A percentile compares a stretch with the other conserved stretches of the same genome.
These are phyloP conservation scores for Apus apus DNA, from an alignment of 2,113 vertebrate genomes.

Conservation along the genomic window DNA sequence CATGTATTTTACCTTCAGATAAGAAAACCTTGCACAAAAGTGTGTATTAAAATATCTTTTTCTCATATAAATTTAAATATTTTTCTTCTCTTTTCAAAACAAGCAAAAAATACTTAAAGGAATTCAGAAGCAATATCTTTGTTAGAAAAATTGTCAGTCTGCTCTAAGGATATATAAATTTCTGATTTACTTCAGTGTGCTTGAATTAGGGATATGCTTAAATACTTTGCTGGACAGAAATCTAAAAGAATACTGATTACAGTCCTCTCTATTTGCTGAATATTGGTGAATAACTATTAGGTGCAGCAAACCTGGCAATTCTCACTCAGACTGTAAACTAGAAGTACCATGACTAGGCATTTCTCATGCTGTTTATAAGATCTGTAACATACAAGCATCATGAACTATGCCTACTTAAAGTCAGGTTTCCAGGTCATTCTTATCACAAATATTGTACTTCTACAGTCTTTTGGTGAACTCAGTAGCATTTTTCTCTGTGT, in stretches of 20 bases:
- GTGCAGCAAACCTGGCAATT: not conserved
- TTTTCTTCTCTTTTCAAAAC: not conserved
- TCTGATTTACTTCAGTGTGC: not conserved
- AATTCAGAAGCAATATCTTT: not conserved
- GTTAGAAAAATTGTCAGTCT: not conserved
- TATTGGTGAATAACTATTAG: not conserved
- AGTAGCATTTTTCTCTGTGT: not conserved
- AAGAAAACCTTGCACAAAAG: not conserved
- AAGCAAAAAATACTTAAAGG: not conserved
- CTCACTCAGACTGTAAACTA: not conserved
- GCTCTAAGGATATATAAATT: not conserved
- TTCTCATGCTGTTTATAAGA: not conserved
- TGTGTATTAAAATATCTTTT: not conserved
- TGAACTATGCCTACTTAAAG: not conserved
- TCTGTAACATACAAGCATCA: not conserved
- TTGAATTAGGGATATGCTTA: not conserved
- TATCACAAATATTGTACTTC: not conserved
- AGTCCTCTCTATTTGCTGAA: not conserved
- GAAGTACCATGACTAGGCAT: not conserved
- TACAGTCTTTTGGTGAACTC: not conserved
- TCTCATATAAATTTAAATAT: not conserved
- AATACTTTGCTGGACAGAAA: not conserved
- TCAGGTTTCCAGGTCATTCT: not conserved
- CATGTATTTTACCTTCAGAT: not conserved
- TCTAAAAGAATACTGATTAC: not conserved